Evolutionary conservation across 1,140 invertebrate species (phyloP), one percentile per base, ranked within the genome.

Genomic region (Dreissena polymorpha): DNA sequence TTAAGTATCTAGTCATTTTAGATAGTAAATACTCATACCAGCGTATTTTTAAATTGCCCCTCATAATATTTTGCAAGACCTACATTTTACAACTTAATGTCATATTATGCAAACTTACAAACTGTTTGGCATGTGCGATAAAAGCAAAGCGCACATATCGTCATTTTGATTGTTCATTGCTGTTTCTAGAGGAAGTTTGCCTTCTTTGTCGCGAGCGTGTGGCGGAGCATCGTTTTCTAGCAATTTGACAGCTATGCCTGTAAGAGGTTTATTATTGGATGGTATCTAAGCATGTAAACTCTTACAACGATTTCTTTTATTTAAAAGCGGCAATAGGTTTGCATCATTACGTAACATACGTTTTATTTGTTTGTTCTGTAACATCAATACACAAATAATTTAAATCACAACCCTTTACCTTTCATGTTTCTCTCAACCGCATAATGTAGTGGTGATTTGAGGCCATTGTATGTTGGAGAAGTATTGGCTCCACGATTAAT

Each of bases 401-500:
- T 21, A 69, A 29, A 69, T 18, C 16, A 1, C 14, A 5, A 77
- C 7, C 18, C n/a, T 27, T 10, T 68, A 79, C 77, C 88, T 78
- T 86, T 87, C 55, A 89, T 89, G 68, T 86, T 86, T n/a, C 86
- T 80, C 64, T 81, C 73, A 0, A 89, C 89, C 21, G 90, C 89
- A 77, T 87, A 87, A 76, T 91, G 90, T 39, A 91, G 79, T 7
- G 90, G 86, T 49, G 90, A 90, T 84, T 83, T 83, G n/a, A 85
- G 67, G 10, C 88, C 78, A 8, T 51, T 57, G 68, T 90, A 86
- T 27, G 71, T 68, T 18, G 87, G 77, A 0, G 88, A 89, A 0
- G 89, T 87, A 65, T 88, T 88, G 57, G 90, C 89, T 18, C 90
- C 90, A 18, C 89, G 85, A 55, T 90, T 86, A 14, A 91, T 86